Evolutionary conservation across 2,888 invertebrate genomes (phyloP).

Genomic region (Chirona hameri): DNA sequence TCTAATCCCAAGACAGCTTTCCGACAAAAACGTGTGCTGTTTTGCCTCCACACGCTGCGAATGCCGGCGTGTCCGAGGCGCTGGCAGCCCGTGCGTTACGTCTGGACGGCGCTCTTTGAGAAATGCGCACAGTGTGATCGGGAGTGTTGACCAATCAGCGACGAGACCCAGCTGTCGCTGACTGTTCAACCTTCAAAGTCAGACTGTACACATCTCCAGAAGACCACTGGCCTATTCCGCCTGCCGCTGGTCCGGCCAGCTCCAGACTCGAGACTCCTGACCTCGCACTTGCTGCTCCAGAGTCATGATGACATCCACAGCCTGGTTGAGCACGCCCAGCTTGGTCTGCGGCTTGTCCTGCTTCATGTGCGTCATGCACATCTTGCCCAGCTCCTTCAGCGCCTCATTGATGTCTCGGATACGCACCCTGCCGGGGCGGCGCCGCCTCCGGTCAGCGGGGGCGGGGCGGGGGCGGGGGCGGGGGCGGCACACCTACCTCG

Average conservation of each 20-base stretch:
- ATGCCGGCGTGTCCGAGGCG: too few species aligned
- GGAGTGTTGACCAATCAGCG: too few species aligned
- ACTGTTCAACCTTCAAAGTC: too few species aligned
- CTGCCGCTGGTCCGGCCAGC: not conserved
- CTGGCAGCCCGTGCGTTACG: too few species aligned
- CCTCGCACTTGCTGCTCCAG: slow-evolving; percentile 97
- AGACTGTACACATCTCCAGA: too few species aligned
- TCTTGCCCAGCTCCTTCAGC: slow-evolving; percentile 93
- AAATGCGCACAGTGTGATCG: too few species aligned
- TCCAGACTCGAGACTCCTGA: slow-evolving; percentile 52
- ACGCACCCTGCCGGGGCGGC: slow-evolving; percentile 68
- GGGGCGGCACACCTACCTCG: slow-evolving; percentile 45
- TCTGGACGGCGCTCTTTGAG: too few species aligned
- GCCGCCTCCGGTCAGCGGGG: not conserved
- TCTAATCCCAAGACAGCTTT: too few species aligned
- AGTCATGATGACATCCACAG: slow-evolving; percentile 96
- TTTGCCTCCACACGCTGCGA: too few species aligned
- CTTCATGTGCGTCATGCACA: slow-evolving; percentile 96
- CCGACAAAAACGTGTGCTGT: too few species aligned
- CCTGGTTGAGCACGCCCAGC: slow-evolving; percentile 96
- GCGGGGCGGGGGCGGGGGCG: not conserved
- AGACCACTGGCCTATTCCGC: not conserved
- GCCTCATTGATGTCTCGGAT: slow-evolving; percentile 99
- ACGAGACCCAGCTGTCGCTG: too few species aligned
- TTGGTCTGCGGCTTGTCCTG: slow-evolving; percentile 98